These are phyloP conservation scores for Myodes glareolus DNA, from an alignment of 2,113 vertebrate genomes.

Conservation along the genomic window DNA sequence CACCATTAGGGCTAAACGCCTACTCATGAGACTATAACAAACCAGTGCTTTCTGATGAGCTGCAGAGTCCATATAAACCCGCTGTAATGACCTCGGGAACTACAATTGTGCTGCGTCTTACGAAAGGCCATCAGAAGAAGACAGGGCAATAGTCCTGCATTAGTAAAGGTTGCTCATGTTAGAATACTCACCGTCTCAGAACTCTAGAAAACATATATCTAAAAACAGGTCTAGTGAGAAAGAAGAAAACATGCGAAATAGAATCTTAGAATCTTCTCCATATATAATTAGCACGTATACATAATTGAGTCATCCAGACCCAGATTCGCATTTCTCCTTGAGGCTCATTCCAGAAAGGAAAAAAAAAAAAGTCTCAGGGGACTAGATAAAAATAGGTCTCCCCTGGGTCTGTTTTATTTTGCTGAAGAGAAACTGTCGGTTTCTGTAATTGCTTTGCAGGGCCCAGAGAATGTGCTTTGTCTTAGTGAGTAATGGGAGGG, in stretches of 20 bases:
- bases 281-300: constrained; percentile 64
- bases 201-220: background rate
- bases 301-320: constrained; percentile 64
- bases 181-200: background rate
- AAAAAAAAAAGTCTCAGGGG: background rate
- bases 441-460: constrained; percentile 67
- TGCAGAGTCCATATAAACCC: background rate
- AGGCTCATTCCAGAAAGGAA: constrained; percentile 30
- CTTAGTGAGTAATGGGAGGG: constrained; percentile 55
- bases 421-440: constrained; percentile 61
- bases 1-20: constrained; percentile 28
- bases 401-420: constrained; percentile 48
- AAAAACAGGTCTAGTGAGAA: constrained; percentile 20
- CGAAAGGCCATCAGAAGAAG: constrained; percentile 31
- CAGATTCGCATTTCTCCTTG: constrained; percentile 60
- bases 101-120: constrained; percentile 29
- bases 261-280: constrained; percentile 1
- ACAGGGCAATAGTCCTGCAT: constrained; percentile 30
- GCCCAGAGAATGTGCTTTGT: constrained; percentile 43
- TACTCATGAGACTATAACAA: constrained; percentile 51
- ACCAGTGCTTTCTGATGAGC: constrained; percentile 54
- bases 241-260: constrained; percentile 39
- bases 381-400: constrained; percentile 63
- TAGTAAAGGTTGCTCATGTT: constrained; percentile 16
- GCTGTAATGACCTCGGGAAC: constrained; percentile 5